These are phyloP conservation scores for Tetraodon nigroviridis DNA, from an alignment of 2,113 vertebrate species.

Conservation along the genomic window DNA sequence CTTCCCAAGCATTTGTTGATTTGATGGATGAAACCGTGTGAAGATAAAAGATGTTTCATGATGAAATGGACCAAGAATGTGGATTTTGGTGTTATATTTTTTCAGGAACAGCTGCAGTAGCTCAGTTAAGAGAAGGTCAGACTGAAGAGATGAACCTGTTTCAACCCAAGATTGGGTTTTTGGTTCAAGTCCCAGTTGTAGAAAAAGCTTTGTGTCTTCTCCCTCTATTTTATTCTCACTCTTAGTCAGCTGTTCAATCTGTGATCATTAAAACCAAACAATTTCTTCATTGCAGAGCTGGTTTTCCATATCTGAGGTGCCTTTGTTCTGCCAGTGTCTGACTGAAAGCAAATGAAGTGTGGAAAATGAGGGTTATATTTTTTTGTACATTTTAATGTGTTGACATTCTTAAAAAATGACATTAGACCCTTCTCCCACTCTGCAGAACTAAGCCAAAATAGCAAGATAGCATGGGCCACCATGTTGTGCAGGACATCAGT, in stretches of 20 bases:
- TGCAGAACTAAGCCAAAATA: background rate
- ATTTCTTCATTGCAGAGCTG: constrained; percentile 28
- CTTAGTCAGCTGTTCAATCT: constrained; percentile 44
- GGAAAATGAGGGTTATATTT: background rate
- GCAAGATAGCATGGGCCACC: too few species aligned
- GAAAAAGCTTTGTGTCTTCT: too few species aligned
- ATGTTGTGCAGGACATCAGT: too few species aligned
- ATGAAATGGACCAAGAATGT: constrained; percentile 39
- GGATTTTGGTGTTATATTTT: too few species aligned
- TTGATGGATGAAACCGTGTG: constrained; percentile 57
- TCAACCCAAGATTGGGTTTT: too few species aligned
- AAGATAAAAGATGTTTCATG: constrained; percentile 44
- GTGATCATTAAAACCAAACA: constrained; percentile 46
- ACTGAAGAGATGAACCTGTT: too few species aligned
- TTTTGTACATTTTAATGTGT: background rate
- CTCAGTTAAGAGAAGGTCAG: background rate
- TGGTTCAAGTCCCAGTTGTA: too few species aligned
- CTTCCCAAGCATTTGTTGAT: constrained; percentile 60
- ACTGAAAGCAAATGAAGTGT: constrained; percentile 21
- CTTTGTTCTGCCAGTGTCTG: constrained; percentile 3
- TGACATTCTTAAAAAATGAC: background rate
- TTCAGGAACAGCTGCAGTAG: constrained; percentile 21
- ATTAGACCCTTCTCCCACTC: background rate
- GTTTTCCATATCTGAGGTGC: constrained; percentile 16
- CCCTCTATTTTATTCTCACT: too few species aligned